phyloP scores from a whole-genome alignment of 2,888 invertebrate genomes.

The Phortica magna region DNA sequence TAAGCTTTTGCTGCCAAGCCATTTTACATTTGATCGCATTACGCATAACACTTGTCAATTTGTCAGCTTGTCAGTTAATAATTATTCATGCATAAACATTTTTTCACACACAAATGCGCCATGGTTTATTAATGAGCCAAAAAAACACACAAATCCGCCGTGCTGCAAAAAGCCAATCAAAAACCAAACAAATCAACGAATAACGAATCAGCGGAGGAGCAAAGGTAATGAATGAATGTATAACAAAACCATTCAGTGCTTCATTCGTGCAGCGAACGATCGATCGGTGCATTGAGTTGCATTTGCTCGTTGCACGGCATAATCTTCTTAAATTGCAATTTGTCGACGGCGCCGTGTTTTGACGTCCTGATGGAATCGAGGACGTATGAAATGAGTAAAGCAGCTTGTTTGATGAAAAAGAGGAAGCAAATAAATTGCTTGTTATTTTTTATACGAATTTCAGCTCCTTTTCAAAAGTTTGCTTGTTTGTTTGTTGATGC shows the following conservation, averaged over 20 bases:
- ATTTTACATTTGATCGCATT: no score
- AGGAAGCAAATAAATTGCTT: conserved; percentile 70
- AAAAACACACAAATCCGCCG: background rate
- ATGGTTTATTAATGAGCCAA: conserved; percentile 27
- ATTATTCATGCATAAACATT: conserved; percentile 24
- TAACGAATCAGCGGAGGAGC: background rate
- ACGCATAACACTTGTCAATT: conserved; percentile 43
- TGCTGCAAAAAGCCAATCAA: background rate
- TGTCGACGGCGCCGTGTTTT: conserved; percentile 68
- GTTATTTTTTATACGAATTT: conserved; percentile 54
- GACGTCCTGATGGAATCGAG: conserved; percentile 66
- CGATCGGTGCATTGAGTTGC: background rate
- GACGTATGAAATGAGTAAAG: conserved; percentile 39
- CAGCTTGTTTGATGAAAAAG: conserved; percentile 37
- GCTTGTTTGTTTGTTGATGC: background rate
- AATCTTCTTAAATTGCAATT: conserved; percentile 71
- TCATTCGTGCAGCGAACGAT: conserved; percentile 6
- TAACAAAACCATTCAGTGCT: background rate
- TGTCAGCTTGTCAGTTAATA: conserved; percentile 62
- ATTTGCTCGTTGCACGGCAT: conserved; percentile 40
- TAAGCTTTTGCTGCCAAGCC: no score
- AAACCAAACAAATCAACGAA: background rate
- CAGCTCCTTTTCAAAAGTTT: background rate
- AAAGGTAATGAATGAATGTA: background rate
- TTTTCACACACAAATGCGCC: background rate